phyloP scores from a whole-genome alignment of 2,113 vertebrate species.

The Periophthalmus modestus region DNA sequence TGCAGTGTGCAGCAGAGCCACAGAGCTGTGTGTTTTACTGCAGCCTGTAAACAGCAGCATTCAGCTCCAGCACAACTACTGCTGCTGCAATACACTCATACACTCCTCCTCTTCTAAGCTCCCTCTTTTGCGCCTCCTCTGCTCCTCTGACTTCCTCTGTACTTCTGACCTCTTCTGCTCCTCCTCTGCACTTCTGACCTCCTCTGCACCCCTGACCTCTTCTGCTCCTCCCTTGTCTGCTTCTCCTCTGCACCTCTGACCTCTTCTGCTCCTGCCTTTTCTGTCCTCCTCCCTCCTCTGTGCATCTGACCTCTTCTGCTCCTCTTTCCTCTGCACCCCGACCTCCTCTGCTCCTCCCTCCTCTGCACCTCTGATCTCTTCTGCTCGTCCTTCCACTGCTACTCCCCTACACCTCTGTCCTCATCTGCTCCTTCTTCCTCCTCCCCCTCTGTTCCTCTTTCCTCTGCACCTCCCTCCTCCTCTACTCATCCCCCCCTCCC shows the following conservation, averaged over 20 bases:
- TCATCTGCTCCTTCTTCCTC: no score
- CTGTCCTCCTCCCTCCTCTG: constrained; percentile 32
- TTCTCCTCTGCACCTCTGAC: not conserved
- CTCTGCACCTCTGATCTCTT: no score
- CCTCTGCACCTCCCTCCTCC: not conserved
- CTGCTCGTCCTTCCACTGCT: not conserved
- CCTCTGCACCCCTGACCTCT: no score
- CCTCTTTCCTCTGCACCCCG: no score
- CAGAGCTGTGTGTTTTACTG: constrained; percentile 50
- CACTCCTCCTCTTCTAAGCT: not conserved
- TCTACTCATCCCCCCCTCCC: no score
- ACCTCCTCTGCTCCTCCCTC: no score
- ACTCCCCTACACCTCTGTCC: not conserved
- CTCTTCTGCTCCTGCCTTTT: no score
- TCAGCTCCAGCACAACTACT: constrained; percentile 7
- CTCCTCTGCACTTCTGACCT: no score
- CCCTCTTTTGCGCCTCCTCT: no score
- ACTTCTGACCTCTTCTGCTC: constrained; percentile 8
- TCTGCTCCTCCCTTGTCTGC: not conserved
- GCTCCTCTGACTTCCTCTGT: not conserved
- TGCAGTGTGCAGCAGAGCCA: not conserved
- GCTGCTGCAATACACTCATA: constrained; percentile 1
- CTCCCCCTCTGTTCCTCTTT: no score
- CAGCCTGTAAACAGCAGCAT: constrained; percentile 64
- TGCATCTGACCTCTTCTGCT: no score